Evolutionary conservation across 2,113 vertebrate species (phyloP).

Genomic region (Lichenostomus cassidix): DNA sequence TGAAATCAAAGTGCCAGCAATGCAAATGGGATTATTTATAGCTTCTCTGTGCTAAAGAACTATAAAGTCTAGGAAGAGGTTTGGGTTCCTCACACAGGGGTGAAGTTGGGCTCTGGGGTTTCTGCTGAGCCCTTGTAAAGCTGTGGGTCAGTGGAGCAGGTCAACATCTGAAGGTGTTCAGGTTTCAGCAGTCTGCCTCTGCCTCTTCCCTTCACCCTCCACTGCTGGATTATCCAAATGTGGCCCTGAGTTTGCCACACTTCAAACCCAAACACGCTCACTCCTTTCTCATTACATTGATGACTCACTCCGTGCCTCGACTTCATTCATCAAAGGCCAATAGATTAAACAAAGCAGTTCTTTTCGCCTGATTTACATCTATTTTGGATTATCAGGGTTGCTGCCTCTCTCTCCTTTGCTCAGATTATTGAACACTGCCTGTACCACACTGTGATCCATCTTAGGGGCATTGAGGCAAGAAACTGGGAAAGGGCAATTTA

Average conservation of each 20-base stretch:
- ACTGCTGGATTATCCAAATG: not conserved
- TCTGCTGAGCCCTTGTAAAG: not conserved
- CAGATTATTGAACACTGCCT: not conserved
- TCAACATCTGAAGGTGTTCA: not conserved
- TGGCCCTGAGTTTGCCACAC: not conserved
- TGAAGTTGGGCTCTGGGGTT: not conserved
- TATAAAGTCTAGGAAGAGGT: not conserved
- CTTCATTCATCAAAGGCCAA: not conserved
- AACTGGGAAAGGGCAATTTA: not conserved
- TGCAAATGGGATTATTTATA: not conserved
- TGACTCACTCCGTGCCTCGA: not conserved
- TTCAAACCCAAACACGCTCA: not conserved
- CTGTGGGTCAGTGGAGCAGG: not conserved
- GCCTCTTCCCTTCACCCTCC: not conserved
- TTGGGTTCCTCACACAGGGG: not conserved
- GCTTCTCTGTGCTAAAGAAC: not conserved
- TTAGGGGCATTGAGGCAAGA: rapidly evolving
- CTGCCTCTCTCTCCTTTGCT: not conserved
- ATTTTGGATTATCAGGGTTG: not conserved
- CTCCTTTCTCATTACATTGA: not conserved
- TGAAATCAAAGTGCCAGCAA: not conserved
- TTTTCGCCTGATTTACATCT: not conserved
- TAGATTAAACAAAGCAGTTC: not conserved
- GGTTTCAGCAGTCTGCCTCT: not conserved
- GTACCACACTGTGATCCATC: rapidly evolving